Percentiles rank a stretch among this genome's conserved stretches.
phyloP scores from a whole-genome alignment of 2,797 vertebrate genomes.

The Pantherophis alleghaniensis region DNA sequence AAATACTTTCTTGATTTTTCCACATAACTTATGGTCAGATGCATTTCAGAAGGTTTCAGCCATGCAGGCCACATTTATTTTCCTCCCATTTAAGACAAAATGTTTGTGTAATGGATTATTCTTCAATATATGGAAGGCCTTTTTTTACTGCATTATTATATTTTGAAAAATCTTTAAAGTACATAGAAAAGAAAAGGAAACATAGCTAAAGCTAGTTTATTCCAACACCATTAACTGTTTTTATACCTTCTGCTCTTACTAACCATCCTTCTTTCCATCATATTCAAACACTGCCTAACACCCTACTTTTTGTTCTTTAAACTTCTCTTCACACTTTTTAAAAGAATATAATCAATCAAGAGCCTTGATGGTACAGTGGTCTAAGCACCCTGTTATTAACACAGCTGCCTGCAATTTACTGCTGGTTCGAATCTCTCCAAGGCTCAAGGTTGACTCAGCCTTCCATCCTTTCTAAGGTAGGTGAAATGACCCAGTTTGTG shows the following conservation, averaged over 20 bases:
- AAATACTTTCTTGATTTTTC: background rate
- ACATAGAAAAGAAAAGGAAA: background rate
- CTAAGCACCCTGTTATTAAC: too few species aligned
- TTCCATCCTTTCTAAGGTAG: too few species aligned
- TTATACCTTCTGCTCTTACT: background rate
- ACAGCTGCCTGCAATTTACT: too few species aligned
- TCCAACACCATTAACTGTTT: background rate
- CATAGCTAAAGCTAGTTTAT: background rate
- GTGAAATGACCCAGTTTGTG: too few species aligned
- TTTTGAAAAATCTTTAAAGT: background rate
- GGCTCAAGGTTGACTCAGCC: too few species aligned
- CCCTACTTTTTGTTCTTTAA: background rate
- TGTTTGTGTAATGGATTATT: background rate
- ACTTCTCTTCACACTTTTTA: background rate
- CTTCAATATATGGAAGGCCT: background rate
- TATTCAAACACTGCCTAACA: background rate
- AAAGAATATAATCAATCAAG: background rate
- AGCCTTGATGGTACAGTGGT: too few species aligned
- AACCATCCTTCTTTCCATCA: background rate
- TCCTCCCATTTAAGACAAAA: background rate
- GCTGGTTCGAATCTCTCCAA: too few species aligned
- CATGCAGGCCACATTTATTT: background rate
- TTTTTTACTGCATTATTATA: background rate
- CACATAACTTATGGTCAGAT: background rate
- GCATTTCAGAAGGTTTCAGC: background rate